A percentile compares a stretch with the other conserved stretches of the same genome.
phyloP scores from a whole-genome alignment of 2,797 vertebrate genomes.

The Syngnathus acus region DNA sequence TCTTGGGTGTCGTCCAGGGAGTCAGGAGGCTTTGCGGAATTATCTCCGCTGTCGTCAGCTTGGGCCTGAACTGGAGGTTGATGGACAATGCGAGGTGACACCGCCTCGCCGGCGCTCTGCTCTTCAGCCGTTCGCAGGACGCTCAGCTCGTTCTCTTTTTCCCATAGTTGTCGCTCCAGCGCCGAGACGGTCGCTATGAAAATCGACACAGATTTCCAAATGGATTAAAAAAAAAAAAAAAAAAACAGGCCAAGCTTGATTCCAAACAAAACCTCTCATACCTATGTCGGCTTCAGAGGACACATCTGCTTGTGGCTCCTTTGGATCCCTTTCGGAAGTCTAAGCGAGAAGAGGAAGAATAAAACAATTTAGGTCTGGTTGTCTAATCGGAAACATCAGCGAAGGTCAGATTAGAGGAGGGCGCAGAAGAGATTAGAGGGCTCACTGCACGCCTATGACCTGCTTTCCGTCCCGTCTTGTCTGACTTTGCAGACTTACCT shows the following conservation, averaged over 20 bases:
- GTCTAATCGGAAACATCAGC: conserved; percentile 1
- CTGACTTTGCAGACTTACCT: conserved; percentile 12
- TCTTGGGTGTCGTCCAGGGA: conserved; percentile 52
- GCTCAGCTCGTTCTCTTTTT: conserved; percentile 60
- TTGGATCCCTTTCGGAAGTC: conserved; percentile 38
- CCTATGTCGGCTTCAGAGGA: conserved; percentile 50
- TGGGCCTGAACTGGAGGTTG: conserved; percentile 14
- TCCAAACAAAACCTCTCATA: conserved; percentile 22
- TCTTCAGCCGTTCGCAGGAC: conserved; percentile 35
- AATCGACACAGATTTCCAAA: background rate
- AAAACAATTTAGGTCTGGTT: background rate
- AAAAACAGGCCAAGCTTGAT: conserved; percentile 2
- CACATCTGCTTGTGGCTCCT: conserved; percentile 34
- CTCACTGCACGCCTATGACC: conserved; percentile 23
- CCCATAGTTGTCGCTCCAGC: conserved; percentile 59
- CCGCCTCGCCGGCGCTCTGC: conserved; percentile 13
- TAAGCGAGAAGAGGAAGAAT: conserved; percentile 32
- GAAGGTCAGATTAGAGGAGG: conserved; percentile 32
- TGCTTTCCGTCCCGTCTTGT: conserved; percentile 14
- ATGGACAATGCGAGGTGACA: conserved; percentile 21
- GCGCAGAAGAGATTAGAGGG: conserved; percentile 52
- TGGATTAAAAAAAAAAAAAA: background rate
- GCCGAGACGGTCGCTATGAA: conserved; percentile 37
- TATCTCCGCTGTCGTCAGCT: conserved; percentile 2
- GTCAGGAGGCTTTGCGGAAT: conserved; percentile 28